Percentiles rank a stretch among this genome's conserved stretches.
These are phyloP conservation scores for Gymnopithys bicolor DNA, from an alignment of 2,797 vertebrate genomes.

Conservation along the genomic window DNA sequence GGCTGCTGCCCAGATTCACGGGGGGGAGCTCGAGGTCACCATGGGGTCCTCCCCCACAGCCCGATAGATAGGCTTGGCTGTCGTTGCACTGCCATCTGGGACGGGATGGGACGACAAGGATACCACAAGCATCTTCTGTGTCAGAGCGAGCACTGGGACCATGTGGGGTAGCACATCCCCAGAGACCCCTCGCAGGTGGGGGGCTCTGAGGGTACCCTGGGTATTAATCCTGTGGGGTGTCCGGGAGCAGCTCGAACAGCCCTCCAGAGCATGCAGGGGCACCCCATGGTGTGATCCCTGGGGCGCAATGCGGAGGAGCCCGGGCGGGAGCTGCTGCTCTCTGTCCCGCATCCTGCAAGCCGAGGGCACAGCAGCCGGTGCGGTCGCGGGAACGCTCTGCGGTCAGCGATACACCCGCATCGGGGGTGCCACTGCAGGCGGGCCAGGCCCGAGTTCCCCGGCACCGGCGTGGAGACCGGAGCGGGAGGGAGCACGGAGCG, in stretches of 20 bases:
- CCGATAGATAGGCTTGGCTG: fast-evolving
- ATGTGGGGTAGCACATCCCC: neutral
- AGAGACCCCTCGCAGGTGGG: neutral
- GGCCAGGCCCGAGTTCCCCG: neutral
- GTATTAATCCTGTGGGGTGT: neutral
- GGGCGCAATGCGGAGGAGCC: neutral
- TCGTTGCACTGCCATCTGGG: neutral
- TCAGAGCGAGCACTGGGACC: neutral
- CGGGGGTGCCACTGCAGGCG: neutral
- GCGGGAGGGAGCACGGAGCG: neutral
- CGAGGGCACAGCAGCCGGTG: neutral
- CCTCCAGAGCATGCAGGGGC: neutral
- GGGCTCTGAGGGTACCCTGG: neutral
- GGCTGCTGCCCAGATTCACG: neutral
- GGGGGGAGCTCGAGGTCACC: neutral
- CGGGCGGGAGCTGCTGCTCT: neutral
- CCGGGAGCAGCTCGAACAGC: neutral
- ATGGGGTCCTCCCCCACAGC: fast-evolving
- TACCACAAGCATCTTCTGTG: neutral
- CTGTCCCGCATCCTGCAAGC: neutral
- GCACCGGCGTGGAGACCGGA: neutral
- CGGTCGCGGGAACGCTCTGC: neutral
- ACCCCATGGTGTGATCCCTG: neutral
- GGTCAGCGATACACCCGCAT: neutral
- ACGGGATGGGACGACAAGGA: neutral